Evolutionary conservation across 2,888 invertebrate species (phyloP).

Genomic region (Rambutsinella grinnellia): DNA sequence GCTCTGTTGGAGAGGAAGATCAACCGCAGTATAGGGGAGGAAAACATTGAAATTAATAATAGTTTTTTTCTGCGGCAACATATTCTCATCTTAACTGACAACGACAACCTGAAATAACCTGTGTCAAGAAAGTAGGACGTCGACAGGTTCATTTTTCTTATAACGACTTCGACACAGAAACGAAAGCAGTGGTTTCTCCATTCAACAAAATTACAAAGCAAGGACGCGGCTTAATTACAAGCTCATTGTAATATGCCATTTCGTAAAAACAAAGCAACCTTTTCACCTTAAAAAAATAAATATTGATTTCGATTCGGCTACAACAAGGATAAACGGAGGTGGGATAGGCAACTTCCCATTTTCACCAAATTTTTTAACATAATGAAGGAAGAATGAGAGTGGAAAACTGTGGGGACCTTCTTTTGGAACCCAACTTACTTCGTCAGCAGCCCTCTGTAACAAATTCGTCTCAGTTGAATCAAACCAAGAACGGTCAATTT

Average conservation of each 20-base stretch:
- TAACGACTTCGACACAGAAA: no score
- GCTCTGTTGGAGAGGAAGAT: constrained; percentile 32
- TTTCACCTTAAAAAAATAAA: no score
- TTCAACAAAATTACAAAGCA: no score
- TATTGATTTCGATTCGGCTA: no score
- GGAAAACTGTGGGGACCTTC: constrained; percentile 59
- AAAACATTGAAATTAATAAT: background rate
- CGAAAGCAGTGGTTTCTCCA: no score
- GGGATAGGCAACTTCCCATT: constrained; percentile 39
- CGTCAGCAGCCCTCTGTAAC: constrained; percentile 47
- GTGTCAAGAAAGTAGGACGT: no score
- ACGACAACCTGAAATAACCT: no score
- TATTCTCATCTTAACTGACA: background rate
- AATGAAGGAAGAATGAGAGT: constrained; percentile 61
- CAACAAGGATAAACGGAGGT: no score
- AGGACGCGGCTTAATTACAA: no score
- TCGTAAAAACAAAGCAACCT: no score
- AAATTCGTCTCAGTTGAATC: constrained; percentile 46
- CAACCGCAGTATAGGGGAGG: constrained; percentile 55
- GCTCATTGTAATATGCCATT: no score
- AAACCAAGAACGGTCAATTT: constrained; percentile 42
- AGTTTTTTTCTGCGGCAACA: background rate
- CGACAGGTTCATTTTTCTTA: no score
- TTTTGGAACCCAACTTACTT: constrained; percentile 58
- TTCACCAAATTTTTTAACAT: constrained; percentile 21